Conservation (phyloP, 2,888 invertebrate species). For the Sepioteuthis lessoniana region DNA sequence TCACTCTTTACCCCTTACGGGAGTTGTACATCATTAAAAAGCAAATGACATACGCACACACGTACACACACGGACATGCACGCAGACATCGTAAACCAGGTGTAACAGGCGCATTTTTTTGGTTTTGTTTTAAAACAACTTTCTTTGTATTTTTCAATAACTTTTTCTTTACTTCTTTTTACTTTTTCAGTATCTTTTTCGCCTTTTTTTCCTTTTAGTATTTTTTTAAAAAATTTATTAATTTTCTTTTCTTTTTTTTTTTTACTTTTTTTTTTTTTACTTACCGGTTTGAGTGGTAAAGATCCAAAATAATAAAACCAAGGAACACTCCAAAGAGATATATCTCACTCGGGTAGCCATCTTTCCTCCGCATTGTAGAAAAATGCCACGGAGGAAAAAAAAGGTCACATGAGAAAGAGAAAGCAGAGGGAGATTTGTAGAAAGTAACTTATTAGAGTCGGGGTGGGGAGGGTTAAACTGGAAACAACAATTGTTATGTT, state of each 20-base stretch:
- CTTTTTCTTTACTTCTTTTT: neutral
- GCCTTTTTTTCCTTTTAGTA: neutral
- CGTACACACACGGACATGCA: neutral
- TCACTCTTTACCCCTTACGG: neutral
- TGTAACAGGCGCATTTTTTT: neutral
- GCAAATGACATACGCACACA: neutral
- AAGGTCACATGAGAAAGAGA: neutral
- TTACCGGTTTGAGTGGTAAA: constrained; percentile 23
- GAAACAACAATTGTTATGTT: neutral
- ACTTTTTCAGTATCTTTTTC: neutral
- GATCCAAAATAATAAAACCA: neutral
- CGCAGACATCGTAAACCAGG: neutral
- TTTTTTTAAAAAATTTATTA: neutral
- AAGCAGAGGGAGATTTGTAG: neutral
- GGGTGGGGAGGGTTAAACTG: neutral
- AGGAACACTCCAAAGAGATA: constrained; percentile 23
- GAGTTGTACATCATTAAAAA: neutral
- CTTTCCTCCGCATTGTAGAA: constrained; percentile 33
- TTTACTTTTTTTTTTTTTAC: neutral
- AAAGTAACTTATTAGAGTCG: neutral
- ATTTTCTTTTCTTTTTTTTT: neutral
- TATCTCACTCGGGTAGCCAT: constrained; percentile 33
- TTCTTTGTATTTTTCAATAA: neutral
- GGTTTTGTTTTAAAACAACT: neutral
- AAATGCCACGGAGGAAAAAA: constrained; percentile 13